Conservation (phyloP, 2,797 vertebrate species). For the Lycodopsis pacificus region DNA sequence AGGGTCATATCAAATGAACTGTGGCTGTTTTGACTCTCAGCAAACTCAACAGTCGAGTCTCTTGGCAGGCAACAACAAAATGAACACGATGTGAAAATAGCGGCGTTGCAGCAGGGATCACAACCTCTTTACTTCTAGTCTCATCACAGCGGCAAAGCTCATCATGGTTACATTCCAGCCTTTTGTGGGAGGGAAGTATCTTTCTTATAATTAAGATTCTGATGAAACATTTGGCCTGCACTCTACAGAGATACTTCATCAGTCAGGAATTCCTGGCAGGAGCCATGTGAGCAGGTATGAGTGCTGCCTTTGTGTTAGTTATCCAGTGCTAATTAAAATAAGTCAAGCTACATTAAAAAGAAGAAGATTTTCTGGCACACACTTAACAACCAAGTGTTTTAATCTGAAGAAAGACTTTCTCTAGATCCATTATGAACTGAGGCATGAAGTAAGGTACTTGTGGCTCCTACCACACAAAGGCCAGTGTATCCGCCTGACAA, state of each 20-base stretch:
- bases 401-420: slow-evolving; percentile 40
- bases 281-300: slow-evolving; percentile 57
- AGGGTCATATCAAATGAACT: slow-evolving; percentile 42
- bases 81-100: slow-evolving; percentile 49
- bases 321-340: slow-evolving; percentile 59
- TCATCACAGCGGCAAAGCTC: slow-evolving; percentile 37
- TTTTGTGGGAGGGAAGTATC: slow-evolving; percentile 36
- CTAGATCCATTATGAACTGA: slow-evolving; percentile 48
- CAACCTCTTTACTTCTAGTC: slow-evolving; percentile 43
- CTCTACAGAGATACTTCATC: slow-evolving; percentile 53
- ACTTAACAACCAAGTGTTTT: slow-evolving; percentile 44
- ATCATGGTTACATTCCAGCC: slow-evolving; percentile 37
- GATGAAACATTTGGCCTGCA: slow-evolving; percentile 57
- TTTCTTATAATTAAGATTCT: slow-evolving; percentile 59
- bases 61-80: slow-evolving; percentile 58
- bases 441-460: slow-evolving; percentile 5
- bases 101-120: slow-evolving; percentile 50
- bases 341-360: slow-evolving; percentile 34
- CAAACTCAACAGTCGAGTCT: slow-evolving; percentile 51
- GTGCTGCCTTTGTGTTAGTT: slow-evolving; percentile 48
- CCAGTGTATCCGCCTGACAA: slow-evolving; percentile 5
- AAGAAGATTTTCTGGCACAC: slow-evolving; percentile 36
- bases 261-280: slow-evolving; percentile 62
- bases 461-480: slow-evolving; percentile 32
- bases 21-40: slow-evolving; percentile 37